Base-by-base conservation (phyloP, 1,140 invertebrate genomes). In the Pomacea maculata region DNA sequence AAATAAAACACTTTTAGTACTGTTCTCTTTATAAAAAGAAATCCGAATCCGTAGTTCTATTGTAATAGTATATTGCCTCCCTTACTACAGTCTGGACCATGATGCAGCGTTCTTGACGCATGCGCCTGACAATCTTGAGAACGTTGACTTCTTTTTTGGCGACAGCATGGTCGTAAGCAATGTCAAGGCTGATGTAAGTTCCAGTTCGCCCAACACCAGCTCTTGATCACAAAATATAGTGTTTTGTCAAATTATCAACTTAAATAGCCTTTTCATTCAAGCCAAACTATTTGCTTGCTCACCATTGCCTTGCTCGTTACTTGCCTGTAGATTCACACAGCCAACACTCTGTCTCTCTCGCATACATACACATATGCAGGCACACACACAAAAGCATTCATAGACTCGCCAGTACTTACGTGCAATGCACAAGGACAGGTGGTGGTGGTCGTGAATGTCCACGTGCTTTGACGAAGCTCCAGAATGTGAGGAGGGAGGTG, bases 81-180 rank as follows among this genome's bases (percentile, higher is more conserved):
- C 75, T 76, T 11, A 80, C 79, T n/a, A 64, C 52, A 29, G 79
- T 67, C 63, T 80, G 79, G 0, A 80, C 67, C 79, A 80, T 80
- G 79, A 64, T 25, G 63, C 71, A 68, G 12, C 73, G 54, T 57
- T 75, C 52, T 19, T 75, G 0, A 17, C 73, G 45, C 15, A 75
- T 52, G 54, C 21, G 57, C 73, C 19, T 57, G 17, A 75, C 73
- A 21, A 75, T 17, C 54, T 57, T 8, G 7, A 75, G 12, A n/a
- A 76, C 14, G 25, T 76, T 63, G 0, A 76, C 61, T 8, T 64
- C 54, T 11, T 17, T 7, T 10, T 34, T 29, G 6, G 0, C 19
- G 17, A 64, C n/a, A 10, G 54, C n/a, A 5, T 65, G 17, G 15
- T 65, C 57, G 25, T 64, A 64, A 63, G 57, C 75, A 65, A 76